Conservation (phyloP, 1,140 invertebrate species). For the Zaprionus africanus region DNA sequence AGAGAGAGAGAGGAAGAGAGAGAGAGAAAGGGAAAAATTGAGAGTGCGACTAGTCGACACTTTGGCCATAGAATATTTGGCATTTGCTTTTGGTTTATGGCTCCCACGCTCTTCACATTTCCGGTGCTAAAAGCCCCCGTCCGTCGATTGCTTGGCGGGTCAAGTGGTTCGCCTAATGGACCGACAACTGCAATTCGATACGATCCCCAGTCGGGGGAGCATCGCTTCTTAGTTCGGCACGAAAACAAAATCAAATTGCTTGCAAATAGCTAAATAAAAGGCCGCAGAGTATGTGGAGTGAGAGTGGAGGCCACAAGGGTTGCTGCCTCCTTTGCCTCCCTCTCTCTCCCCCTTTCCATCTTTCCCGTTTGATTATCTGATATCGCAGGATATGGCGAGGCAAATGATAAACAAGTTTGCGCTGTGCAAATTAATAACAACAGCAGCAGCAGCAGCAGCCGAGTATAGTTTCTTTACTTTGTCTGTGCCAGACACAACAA, state of each 20-base stretch:
- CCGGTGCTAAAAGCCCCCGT: constrained; percentile 62
- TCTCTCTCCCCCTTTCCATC: background rate
- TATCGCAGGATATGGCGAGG: constrained; percentile 62
- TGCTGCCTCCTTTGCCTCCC: constrained; percentile 3
- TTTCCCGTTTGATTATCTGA: constrained; percentile 37
- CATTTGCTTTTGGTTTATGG: constrained; percentile 51
- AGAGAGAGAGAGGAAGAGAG: background rate
- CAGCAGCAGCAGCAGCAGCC: constrained; percentile 47
- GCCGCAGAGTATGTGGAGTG: background rate
- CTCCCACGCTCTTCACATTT: constrained; percentile 28
- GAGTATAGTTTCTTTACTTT: constrained; percentile 16
- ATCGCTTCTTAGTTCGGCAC: constrained; percentile 18
- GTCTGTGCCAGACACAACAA: constrained; percentile 19
- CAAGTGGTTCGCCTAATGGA: constrained; percentile 76
- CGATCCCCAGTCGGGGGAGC: constrained; percentile 10
- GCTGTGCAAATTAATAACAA: constrained; percentile 77
- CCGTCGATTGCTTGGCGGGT: constrained; percentile 2
- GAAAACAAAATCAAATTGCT: constrained; percentile 76
- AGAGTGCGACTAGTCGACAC: background rate
- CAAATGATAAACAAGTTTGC: constrained; percentile 70
- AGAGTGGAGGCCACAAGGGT: background rate
- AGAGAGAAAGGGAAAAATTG: background rate
- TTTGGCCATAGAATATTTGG: constrained; percentile 69
- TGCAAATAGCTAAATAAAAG: constrained; percentile 77
- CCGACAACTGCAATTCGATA: constrained; percentile 75